Percentiles rank a stretch among this genome's conserved stretches.
Conservation (phyloP, 2,888 invertebrate genomes). For the Stenolophus ochropezus region DNA sequence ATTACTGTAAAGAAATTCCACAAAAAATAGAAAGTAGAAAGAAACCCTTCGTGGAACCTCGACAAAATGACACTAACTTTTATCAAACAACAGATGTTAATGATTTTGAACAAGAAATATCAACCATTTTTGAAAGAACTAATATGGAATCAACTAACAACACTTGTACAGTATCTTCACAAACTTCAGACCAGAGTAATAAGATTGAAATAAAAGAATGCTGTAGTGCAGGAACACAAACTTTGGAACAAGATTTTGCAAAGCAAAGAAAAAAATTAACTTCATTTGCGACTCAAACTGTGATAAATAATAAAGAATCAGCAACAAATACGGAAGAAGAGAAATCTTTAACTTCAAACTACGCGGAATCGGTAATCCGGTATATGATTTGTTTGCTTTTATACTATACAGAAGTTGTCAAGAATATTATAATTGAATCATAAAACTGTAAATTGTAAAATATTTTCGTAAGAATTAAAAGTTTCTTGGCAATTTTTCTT, state of each 20-base stretch:
- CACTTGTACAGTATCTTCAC: background rate
- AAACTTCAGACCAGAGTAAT: constrained; percentile 6
- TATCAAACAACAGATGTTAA: background rate
- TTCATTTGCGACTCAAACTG: background rate
- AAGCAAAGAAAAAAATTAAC: background rate
- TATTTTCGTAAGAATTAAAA: background rate
- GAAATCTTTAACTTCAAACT: background rate
- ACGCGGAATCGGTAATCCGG: constrained; percentile 37
- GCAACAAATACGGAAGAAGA: background rate
- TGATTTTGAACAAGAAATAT: background rate
- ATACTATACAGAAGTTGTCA: background rate
- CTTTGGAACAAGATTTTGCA: constrained; percentile 6
- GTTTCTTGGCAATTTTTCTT: background rate
- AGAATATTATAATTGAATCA: background rate
- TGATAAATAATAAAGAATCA: background rate
- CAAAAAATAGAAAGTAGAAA: background rate
- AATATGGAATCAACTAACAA: background rate
- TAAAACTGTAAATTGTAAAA: background rate
- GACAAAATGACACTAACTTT: background rate
- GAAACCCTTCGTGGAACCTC: background rate
- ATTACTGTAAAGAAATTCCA: background rate
- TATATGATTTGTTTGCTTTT: constrained; percentile 25
- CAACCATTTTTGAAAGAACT: constrained; percentile 1
- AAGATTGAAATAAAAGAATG: background rate
- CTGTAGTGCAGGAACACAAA: background rate